These are phyloP conservation scores for Phytoseiulus persimilis DNA, from an alignment of 2,888 invertebrate genomes.

Conservation along the genomic window DNA sequence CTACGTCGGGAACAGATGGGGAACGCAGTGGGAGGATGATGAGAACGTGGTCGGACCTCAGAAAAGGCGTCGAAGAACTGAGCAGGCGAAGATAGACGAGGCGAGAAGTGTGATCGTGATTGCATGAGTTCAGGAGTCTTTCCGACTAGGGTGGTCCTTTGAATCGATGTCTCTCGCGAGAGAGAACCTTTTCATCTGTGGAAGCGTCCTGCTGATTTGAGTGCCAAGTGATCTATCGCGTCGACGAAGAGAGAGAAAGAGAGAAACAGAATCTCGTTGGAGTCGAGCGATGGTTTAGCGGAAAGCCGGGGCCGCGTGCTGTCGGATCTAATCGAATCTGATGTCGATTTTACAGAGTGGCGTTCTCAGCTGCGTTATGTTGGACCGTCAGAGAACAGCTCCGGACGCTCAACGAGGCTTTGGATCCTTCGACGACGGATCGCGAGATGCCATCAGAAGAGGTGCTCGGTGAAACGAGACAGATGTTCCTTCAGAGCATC, in stretches of 20 bases:
- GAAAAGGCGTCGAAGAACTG: too few species aligned
- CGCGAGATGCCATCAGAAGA: not conserved
- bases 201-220: not conserved
- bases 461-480: slow-evolving; percentile 11
- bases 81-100: too few species aligned
- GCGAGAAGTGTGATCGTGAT: too few species aligned
- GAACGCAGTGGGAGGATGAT: too few species aligned
- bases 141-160: too few species aligned
- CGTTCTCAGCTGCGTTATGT: not conserved
- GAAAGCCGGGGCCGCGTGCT: not conserved
- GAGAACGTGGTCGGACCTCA: too few species aligned
- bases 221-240: not conserved
- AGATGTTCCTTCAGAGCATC: not conserved
- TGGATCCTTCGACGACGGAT: not conserved
- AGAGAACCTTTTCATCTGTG: not conserved
- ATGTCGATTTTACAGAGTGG: not conserved
- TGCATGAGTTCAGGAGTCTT: too few species aligned
- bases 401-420: not conserved
- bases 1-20: too few species aligned
- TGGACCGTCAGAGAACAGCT: not conserved
- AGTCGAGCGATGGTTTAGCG: not conserved
- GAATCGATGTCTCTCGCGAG: too few species aligned
- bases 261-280: not conserved
- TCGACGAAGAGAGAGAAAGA: too few species aligned
- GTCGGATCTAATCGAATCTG: not conserved